Base-by-base conservation (phyloP, 2,888 invertebrate species). In the Eristalis arbustorum region DNA sequence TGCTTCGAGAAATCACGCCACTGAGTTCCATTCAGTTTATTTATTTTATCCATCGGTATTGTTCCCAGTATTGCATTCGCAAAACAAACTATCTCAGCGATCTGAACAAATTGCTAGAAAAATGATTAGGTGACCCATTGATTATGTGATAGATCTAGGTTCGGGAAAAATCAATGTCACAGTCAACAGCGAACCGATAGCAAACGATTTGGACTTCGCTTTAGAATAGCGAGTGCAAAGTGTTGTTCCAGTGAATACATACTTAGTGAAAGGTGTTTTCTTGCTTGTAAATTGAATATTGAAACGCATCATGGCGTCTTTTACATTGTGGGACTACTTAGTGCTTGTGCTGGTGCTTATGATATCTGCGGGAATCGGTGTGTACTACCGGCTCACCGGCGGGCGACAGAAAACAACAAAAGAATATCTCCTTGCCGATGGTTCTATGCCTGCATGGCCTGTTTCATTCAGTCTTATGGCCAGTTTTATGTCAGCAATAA, bases 381-480 rank as follows among this genome's bases (percentile, higher is more conserved):
- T 98, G 59, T 98, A 97, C 91, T 98, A 97, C 91, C 94, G 97
- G 89, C 96, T 97, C 90, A 96, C 96, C 42, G 98, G 98, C 40
- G 98, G 97, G 11, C 95, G 95, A 91, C 98, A 98, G 91, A 96
- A 96, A 93, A 98, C 98, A 2, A 96, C 96, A 71, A 95, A 96
- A 96, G 98, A 98, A 93, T 98, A 97, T 91, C 94, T 98, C 75
- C 93, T 97, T 88, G 98, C 97, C 0, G 95, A 97, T 91, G 95
- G 95, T 88, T 96, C 96, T 89, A 96, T 98, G 96, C 95, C 96
- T 2, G 94, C 96, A 89, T 91, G 94, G 56, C 97, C 98, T 0
- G 97, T 98, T 0, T 96, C 97, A 6, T 96, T 98, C 88, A 98
- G 98, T 3, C 92, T 98, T 75, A 97, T 98, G 96, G 98, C 98